phyloP scores from a whole-genome alignment of 1,140 invertebrate genomes.

The Neodiprion fabricii region DNA sequence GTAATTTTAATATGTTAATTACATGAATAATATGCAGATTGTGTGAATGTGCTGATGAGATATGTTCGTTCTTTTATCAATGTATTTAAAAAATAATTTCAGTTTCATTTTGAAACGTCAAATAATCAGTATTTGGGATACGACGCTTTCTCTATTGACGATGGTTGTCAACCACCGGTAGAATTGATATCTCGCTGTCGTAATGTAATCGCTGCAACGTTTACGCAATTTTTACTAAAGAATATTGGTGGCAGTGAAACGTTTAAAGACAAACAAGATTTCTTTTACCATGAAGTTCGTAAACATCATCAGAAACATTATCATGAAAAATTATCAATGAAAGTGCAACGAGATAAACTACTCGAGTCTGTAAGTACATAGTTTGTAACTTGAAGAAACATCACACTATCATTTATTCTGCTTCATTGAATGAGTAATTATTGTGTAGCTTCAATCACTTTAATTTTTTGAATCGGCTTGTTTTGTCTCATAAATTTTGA shows the following conservation, averaged over 20 bases:
- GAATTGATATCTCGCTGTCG: conserved; percentile 82
- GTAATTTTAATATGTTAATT: conserved; percentile 57
- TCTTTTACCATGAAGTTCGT: conserved; percentile 92
- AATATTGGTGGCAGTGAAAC: conserved; percentile 96
- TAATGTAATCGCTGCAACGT: conserved; percentile 91
- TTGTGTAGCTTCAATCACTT: conserved; percentile 2
- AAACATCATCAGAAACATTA: conserved; percentile 85
- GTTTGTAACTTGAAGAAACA: conserved; percentile 15
- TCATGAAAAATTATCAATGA: conserved; percentile 84
- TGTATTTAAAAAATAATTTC: conserved; percentile 43
- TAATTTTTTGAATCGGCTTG: conserved; percentile 8
- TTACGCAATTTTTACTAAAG: conserved; percentile 90
- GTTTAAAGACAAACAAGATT: conserved; percentile 94
- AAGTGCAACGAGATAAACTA: conserved; percentile 81
- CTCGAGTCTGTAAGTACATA: conserved; percentile 72
- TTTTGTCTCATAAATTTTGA: conserved; percentile 12
- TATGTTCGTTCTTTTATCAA: not conserved
- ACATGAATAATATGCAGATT: conserved; percentile 18
- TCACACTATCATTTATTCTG: conserved; percentile 18
- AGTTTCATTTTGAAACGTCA: conserved; percentile 68
- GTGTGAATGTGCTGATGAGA: not conserved
- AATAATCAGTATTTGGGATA: conserved; percentile 61
- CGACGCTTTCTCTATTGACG: conserved; percentile 81
- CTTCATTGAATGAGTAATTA: not conserved
- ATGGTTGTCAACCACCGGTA: conserved; percentile 87